These are phyloP conservation scores for Holothuria glaberrima DNA, from an alignment of 35 echinoderm and acorn worm genomes.

Conservation along the genomic window DNA sequence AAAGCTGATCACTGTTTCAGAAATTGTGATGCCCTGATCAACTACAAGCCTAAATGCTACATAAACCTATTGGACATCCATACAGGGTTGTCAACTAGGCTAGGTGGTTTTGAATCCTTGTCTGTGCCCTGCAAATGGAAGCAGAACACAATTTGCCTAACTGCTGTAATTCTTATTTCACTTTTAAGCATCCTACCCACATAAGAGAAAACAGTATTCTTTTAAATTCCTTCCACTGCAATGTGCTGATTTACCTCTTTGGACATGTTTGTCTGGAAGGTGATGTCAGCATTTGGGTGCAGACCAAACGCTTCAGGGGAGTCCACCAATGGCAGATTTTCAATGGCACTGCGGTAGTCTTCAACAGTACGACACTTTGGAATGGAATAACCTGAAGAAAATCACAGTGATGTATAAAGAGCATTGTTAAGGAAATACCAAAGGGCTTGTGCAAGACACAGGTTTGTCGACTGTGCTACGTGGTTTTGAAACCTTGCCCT, in stretches of 20 bases:
- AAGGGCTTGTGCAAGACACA: no score
- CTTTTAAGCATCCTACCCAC: background rate
- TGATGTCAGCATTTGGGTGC: conserved; percentile 99
- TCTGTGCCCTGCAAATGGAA: background rate
- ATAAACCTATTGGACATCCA: no score
- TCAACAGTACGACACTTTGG: conserved; percentile 90
- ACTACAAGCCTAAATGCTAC: no score
- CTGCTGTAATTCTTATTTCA: background rate
- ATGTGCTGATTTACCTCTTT: conserved; percentile 73
- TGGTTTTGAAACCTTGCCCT: background rate
- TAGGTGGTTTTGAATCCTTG: no score
- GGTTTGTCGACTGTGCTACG: no score
- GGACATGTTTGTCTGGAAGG: conserved; percentile 95
- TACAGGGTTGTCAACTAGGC: no score
- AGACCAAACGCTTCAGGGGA: conserved; percentile 97
- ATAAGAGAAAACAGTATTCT: background rate
- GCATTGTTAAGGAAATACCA: no score
- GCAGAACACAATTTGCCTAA: background rate
- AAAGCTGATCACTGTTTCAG: no score
- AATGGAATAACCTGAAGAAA: conserved; percentile 77
- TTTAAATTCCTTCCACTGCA: background rate
- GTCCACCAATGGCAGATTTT: conserved; percentile 83
- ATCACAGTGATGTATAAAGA: no score
- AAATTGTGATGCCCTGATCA: no score
- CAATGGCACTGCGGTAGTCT: conserved; percentile 91